Conservation (phyloP, 1,140 invertebrate genomes). For the Scaptomyza montana region DNA sequence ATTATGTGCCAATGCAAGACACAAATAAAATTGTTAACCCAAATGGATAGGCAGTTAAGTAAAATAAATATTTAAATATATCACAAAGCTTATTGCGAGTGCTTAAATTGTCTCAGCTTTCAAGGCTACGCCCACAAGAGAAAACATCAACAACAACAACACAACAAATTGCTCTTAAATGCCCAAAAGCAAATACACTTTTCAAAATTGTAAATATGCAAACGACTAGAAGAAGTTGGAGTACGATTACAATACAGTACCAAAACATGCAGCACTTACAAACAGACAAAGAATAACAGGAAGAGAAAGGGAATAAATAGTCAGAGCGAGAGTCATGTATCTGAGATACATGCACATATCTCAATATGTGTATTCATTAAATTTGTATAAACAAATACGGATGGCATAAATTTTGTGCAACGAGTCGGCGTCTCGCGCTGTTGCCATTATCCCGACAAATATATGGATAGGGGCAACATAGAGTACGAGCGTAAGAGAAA, state of each 20-base stretch:
- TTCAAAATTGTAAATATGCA: slow-evolving; percentile 30
- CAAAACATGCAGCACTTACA: not conserved
- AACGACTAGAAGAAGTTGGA: not conserved
- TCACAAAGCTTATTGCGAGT: not conserved
- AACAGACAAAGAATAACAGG: not conserved
- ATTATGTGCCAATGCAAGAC: not conserved
- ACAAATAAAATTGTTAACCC: not conserved
- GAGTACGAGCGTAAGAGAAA: not conserved
- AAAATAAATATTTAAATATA: not conserved
- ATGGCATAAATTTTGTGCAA: slow-evolving; percentile 67
- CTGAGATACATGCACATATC: slow-evolving; percentile 20
- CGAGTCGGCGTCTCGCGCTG: slow-evolving; percentile 44
- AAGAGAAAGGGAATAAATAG: not conserved
- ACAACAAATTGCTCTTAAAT: slow-evolving; percentile 23
- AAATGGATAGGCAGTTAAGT: not conserved
- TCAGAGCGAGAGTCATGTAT: not conserved
- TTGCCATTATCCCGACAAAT: slow-evolving; percentile 24
- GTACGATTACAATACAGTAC: slow-evolving; percentile 38
- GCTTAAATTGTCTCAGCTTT: not conserved
- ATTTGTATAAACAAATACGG: slow-evolving; percentile 82
- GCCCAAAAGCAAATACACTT: slow-evolving; percentile 26
- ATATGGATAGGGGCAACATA: not conserved
- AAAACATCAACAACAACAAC: not conserved
- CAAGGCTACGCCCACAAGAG: not conserved
- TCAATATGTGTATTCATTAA: slow-evolving; percentile 75